Percentiles rank a stretch among this genome's conserved stretches.
phyloP scores from a whole-genome alignment of 2,113 vertebrate genomes.

The Hippocampus barbouri region DNA sequence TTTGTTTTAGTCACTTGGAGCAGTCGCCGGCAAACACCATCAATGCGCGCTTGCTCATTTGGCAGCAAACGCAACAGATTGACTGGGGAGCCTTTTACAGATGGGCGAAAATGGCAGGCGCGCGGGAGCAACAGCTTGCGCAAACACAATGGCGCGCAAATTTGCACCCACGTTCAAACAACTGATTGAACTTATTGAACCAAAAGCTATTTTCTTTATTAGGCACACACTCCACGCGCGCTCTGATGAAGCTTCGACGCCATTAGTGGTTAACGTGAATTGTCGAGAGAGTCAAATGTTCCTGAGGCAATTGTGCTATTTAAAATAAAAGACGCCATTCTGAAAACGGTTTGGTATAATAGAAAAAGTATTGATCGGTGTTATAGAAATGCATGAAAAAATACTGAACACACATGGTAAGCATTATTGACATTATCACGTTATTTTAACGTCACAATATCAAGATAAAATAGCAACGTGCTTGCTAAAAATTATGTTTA shows the following conservation, averaged over 20 bases:
- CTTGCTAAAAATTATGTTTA: too few relatives aligned
- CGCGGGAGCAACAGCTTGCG: conserved; percentile 52
- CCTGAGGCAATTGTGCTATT: background rate
- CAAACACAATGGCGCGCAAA: conserved; percentile 49
- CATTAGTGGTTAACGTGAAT: background rate
- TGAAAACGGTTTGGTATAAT: too few relatives aligned
- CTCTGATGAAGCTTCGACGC: background rate
- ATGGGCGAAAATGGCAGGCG: conserved; percentile 17
- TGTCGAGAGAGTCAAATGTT: background rate
- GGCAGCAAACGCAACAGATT: conserved; percentile 31
- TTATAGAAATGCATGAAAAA: background rate
- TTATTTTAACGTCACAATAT: too few relatives aligned
- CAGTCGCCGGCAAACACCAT: conserved; percentile 20
- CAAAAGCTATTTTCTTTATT: conserved; percentile 2
- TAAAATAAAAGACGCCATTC: background rate
- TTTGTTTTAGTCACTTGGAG: conserved; percentile 34
- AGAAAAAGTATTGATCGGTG: background rate
- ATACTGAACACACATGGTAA: too few relatives aligned
- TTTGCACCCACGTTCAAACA: conserved; percentile 24
- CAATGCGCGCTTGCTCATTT: conserved; percentile 44
- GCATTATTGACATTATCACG: too few relatives aligned
- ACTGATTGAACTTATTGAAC: conserved; percentile 11
- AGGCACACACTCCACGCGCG: background rate
- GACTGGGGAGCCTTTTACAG: conserved; percentile 26
- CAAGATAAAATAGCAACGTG: too few relatives aligned